Evolutionary conservation across 2,113 vertebrate genomes (phyloP).

Genomic region (Notarius quadriscutis): DNA sequence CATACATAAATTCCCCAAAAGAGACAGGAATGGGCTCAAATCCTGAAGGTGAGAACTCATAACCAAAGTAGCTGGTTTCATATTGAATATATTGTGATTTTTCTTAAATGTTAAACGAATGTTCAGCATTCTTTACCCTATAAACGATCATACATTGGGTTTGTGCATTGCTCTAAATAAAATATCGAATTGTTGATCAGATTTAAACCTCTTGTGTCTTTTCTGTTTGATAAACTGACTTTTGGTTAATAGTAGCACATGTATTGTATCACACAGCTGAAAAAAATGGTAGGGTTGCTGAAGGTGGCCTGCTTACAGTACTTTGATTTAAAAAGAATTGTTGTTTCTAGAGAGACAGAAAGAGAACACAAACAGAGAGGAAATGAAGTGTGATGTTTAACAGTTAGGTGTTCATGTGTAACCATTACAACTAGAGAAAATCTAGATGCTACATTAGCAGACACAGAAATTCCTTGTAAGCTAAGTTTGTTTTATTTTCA

Average conservation of each 20-base stretch:
- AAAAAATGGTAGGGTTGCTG: not conserved
- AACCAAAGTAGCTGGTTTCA: not conserved
- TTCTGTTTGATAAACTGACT: not conserved
- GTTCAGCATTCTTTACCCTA: not conserved
- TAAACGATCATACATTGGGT: not conserved
- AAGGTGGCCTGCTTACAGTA: not conserved
- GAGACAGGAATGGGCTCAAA: not conserved
- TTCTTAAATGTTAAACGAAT: not conserved
- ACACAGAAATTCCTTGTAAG: not conserved
- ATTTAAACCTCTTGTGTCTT: slow-evolving; percentile 3
- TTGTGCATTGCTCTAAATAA: not conserved
- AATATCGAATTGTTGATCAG: not conserved
- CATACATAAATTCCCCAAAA: not conserved
- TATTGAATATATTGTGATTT: not conserved
- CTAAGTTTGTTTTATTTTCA: not conserved
- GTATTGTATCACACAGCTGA: not conserved
- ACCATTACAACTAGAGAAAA: not conserved
- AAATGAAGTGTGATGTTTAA: not conserved
- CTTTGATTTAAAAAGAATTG: not conserved
- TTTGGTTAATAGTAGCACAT: slow-evolving; percentile 15
- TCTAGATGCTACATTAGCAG: not conserved
- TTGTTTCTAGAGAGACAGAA: not conserved
- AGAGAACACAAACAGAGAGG: not conserved
- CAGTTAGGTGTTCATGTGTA: not conserved
- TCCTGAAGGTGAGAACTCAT: not conserved